Evolutionary conservation across 2,113 vertebrate genomes (phyloP), one percentile per base, ranked within the genome.

Genomic region (Cavia aperea): DNA sequence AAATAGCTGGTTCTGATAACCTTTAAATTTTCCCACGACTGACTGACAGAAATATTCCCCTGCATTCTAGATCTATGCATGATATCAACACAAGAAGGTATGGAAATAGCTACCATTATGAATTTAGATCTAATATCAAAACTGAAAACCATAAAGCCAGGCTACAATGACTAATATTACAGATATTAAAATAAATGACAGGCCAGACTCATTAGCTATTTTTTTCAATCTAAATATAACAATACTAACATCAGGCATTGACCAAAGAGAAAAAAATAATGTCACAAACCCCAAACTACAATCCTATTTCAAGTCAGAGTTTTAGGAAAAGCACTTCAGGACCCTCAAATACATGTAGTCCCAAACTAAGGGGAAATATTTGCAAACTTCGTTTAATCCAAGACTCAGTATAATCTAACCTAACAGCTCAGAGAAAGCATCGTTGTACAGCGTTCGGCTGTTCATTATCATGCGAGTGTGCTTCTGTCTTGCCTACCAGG

Each of bases 111-210:
- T 88, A 39, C 31, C 31, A 77, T 77, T 79, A 56, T 29, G 39
- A 94, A 94, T 93, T 90, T 63, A 26, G 46, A 68, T 91, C 75
- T 89, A 56, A 46, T 49, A 39, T 60, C 15, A 94, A 90, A 83
- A 94, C 73, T 15, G 43, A 86, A 82, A 95, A 73, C 39, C 23
- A 92, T 29, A 11, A 94, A 86, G 78, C 75, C 46, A 93, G 51
- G 88, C 43, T 92, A 43, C 72, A 75, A 70, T 89, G 24, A 33
- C 62, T 91, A 93, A 90, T 63, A 90, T 31, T 82, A 56, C 21
- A 75, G n/a, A 5, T 72, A 86, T 87, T 63, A 33, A 78, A 92
- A 75, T 36, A 49, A 78, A 91, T 46, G 33, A 8, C 66, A 89
- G 21, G 63, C 54, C 72, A 87, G 26, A 3, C 12, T 39, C 63